Evolutionary conservation across 2,888 invertebrate genomes (phyloP).

Genomic region (Hyposoter didymator): DNA sequence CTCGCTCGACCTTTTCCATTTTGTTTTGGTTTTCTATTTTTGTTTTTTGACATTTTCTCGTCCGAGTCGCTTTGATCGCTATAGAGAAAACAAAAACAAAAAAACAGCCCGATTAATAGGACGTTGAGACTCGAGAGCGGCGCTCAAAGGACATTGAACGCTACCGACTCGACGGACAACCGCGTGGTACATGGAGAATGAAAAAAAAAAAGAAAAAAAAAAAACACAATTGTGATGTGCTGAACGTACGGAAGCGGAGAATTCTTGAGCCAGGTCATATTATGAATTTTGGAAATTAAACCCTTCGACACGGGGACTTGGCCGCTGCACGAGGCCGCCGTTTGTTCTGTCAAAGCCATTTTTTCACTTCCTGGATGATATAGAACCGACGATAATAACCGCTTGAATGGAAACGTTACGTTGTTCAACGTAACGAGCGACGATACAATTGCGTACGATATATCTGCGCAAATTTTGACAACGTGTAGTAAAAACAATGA

Average conservation of each 20-base stretch:
- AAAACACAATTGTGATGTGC: not conserved
- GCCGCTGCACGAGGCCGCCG: not conserved
- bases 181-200: not conserved
- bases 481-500: not conserved
- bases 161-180: no score
- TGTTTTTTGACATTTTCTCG: not conserved
- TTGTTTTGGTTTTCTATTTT: not conserved
- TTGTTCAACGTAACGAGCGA: not conserved
- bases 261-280: conserved; percentile 77
- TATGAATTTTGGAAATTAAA: conserved; percentile 72
- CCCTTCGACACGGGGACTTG: conserved; percentile 1
- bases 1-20: not conserved
- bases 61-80: conserved; percentile 2
- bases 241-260: conserved; percentile 59
- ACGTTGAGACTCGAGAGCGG: not conserved
- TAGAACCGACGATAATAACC: not conserved
- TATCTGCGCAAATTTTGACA: not conserved
- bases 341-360: conserved; percentile 38
- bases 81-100: conserved; percentile 61
- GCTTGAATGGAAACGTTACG: not conserved
- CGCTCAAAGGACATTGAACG: not conserved
- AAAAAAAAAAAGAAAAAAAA: conserved; percentile 48
- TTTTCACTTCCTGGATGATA: conserved; percentile 13
- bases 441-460: not conserved
- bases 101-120: not conserved